These are phyloP conservation scores for Bugula neritina DNA, from an alignment of 2,888 invertebrate genomes.

Conservation along the genomic window DNA sequence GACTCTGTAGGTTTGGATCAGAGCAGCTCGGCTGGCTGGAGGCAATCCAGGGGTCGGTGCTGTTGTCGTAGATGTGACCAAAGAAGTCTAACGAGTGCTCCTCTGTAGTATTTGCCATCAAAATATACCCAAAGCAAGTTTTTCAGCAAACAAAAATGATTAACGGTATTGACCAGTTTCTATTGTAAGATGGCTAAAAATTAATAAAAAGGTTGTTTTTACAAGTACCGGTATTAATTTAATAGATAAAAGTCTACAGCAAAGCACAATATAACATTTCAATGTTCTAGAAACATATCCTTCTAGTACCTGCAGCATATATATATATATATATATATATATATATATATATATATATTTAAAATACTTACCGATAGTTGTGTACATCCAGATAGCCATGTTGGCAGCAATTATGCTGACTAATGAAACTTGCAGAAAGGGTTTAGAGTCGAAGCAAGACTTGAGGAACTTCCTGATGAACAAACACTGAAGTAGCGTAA, in stretches of 20 bases:
- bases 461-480: not conserved
- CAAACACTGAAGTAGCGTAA: slow-evolving; percentile 12
- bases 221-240: too few species aligned
- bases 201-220: too few species aligned
- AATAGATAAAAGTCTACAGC: too few species aligned
- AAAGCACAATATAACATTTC: too few species aligned
- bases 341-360: not conserved
- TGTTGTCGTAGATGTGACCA: not conserved
- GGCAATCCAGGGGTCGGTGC: not conserved
- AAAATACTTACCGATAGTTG: not conserved
- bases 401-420: slow-evolving; percentile 7
- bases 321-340: too few species aligned
- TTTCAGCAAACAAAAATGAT: not conserved
- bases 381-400: slow-evolving; percentile 21
- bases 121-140: not conserved
- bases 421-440: slow-evolving; percentile 1
- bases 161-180: too few species aligned
- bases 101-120: not conserved
- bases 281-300: too few species aligned
- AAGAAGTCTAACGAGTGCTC: not conserved
- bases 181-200: too few species aligned
- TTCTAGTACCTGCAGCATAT: too few species aligned
- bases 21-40: not conserved
- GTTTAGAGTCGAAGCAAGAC: slow-evolving; percentile 7
- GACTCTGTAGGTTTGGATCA: not conserved